Evolutionary conservation across 2,113 vertebrate species (phyloP).

Genomic region (Paramisgurnus dabryanus): DNA sequence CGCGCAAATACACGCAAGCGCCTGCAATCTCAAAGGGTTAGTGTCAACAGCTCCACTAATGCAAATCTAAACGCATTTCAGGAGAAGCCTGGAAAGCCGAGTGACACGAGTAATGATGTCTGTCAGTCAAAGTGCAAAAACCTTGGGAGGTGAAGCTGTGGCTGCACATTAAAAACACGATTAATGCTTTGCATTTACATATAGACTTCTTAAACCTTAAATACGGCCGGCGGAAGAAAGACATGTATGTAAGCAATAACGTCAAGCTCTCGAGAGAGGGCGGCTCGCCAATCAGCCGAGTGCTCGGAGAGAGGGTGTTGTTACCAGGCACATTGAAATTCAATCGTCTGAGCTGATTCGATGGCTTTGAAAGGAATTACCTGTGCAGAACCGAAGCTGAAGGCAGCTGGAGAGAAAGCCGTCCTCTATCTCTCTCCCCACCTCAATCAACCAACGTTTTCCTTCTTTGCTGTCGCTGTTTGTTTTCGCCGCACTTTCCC

Average conservation of each 20-base stretch:
- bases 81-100: neutral
- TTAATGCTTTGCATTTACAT: constrained; percentile 1
- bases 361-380: constrained; percentile 74
- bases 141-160: neutral
- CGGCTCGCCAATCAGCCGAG: constrained; percentile 69
- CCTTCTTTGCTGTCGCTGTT: constrained; percentile 60
- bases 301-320: constrained; percentile 61
- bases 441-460: constrained; percentile 65
- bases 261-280: constrained; percentile 65
- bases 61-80: constrained; percentile 32
- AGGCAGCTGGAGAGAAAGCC: constrained; percentile 65
- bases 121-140: constrained; percentile 8
- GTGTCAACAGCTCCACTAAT: constrained; percentile 28
- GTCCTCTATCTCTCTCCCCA: constrained; percentile 32
- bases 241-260: constrained; percentile 49
- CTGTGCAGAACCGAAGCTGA: constrained; percentile 67
- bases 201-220: constrained; percentile 18
- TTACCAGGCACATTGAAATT: constrained; percentile 71
- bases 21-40: constrained; percentile 17
- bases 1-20: neutral
- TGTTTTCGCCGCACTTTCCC: constrained; percentile 73
- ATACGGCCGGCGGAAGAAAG: neutral
- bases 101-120: constrained; percentile 20
- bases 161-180: constrained; percentile 22
- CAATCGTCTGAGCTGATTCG: constrained; percentile 71